Evolutionary conservation across 2,797 vertebrate species (phyloP), one percentile per base, ranked within the genome.

Genomic region (Falco naumanni): DNA sequence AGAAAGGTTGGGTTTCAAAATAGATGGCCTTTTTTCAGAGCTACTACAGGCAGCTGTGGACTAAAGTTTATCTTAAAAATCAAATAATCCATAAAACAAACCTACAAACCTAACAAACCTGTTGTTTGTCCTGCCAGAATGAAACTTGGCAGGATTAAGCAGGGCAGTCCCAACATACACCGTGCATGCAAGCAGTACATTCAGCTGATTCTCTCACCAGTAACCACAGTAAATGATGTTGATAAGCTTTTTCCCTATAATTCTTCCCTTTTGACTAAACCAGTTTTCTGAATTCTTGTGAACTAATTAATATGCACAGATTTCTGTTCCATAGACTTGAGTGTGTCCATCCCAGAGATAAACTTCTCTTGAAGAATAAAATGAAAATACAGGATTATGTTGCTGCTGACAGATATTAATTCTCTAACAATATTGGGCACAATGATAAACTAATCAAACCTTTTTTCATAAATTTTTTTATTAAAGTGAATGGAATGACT

Each of bases 51-150:
- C 70, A 92, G 72, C 64, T 89, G 50, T 16, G 14, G 79, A 21
- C 72, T 87, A 3, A 75, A 43, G 12, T 59, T 71, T 71, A 31
- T 69, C 79, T 90, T 61, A 24, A 75, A 48, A 93, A 78, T 53
- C 2, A 78, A 77, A n/a, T 85, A 80, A 89, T 47, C 56, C 33
- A 3, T 87, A 12, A 75, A 92, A 37, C 45, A 90, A 70, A 45
- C 31, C 60, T 39, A 83, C 59, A 90, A 75, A 74, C 84, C 75
- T 33, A 96, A 71, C 64, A 92, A 89, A 84, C 90, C 89, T 93
- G 88, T 66, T 95, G 80, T 94, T 95, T 96, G 68, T 82, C 76
- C 89, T 93, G 65, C 33, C 84, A 48, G 61, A 21, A 10, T 1
- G 61, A 94, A 81, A 6, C 53, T 63, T 16, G 20, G 47, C 77